These are phyloP conservation scores for Sminthurinus aureus DNA, from an alignment of 2,888 invertebrate genomes.

Conservation along the genomic window DNA sequence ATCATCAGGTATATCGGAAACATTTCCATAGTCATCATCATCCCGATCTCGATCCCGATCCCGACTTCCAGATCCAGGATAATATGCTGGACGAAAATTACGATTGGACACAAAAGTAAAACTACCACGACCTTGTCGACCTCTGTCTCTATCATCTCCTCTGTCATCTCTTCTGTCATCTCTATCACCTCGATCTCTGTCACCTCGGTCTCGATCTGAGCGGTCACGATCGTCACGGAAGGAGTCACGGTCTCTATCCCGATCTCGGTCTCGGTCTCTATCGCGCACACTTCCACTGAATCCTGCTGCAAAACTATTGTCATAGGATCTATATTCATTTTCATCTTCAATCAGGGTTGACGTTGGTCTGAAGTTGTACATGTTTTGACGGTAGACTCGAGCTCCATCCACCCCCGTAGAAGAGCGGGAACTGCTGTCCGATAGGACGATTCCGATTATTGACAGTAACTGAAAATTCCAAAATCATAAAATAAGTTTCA, in stretches of 20 bases:
- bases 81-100: background rate
- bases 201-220: background rate
- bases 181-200: background rate
- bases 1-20: slow-evolving; percentile 17
- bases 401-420: no score
- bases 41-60: no score
- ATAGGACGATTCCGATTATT: background rate
- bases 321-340: slow-evolving; percentile 27
- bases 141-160: background rate
- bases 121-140: background rate
- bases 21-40: slow-evolving; percentile 29
- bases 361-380: slow-evolving; percentile 27
- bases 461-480: background rate
- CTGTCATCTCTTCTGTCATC: background rate
- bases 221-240: no score
- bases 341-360: slow-evolving; percentile 32
- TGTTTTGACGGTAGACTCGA: slow-evolving; percentile 22
- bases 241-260: background rate
- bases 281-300: background rate
- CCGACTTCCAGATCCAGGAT: background rate
- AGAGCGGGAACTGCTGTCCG: background rate
- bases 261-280: background rate
- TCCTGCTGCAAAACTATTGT: slow-evolving; percentile 6
- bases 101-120: background rate
- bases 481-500: no score